phyloP scores from a whole-genome alignment of 2,113 vertebrate genomes.

The Apteryx mantelli region DNA sequence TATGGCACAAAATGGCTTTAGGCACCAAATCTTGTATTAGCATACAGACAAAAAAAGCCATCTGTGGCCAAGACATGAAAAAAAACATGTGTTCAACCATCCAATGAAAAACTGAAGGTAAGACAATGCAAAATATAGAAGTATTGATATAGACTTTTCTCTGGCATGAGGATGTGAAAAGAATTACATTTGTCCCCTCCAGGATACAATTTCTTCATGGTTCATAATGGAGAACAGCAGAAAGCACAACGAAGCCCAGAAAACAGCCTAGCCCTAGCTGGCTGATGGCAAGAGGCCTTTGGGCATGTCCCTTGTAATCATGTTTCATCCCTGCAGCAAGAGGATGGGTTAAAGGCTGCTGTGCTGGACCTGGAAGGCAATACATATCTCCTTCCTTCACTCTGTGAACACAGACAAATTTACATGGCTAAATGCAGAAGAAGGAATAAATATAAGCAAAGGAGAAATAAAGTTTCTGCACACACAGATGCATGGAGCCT shows the following conservation, averaged over 20 bases:
- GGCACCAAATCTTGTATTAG: not conserved
- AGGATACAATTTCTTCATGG: not conserved
- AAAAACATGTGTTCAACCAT: accelerated
- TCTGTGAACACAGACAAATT: not conserved
- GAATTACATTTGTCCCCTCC: not conserved
- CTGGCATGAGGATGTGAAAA: not conserved
- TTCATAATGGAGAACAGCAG: not conserved
- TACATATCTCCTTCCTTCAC: not conserved
- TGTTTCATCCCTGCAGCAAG: not conserved
- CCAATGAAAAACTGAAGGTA: not conserved
- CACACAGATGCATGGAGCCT: not conserved
- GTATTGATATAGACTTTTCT: not conserved
- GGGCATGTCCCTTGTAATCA: not conserved
- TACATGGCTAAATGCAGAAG: not conserved
- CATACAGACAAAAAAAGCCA: not conserved
- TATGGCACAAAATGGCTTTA: not conserved
- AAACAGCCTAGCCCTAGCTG: not conserved
- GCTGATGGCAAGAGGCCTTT: not conserved
- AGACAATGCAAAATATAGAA: not conserved
- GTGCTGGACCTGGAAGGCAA: not conserved
- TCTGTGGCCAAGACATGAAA: not conserved
- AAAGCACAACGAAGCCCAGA: not conserved
- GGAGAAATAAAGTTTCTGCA: not conserved
- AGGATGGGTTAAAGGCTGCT: not conserved
- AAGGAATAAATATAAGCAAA: not conserved